These are phyloP conservation scores for Brachyistius frenatus DNA, from an alignment of 2,113 vertebrate species.

Conservation along the genomic window DNA sequence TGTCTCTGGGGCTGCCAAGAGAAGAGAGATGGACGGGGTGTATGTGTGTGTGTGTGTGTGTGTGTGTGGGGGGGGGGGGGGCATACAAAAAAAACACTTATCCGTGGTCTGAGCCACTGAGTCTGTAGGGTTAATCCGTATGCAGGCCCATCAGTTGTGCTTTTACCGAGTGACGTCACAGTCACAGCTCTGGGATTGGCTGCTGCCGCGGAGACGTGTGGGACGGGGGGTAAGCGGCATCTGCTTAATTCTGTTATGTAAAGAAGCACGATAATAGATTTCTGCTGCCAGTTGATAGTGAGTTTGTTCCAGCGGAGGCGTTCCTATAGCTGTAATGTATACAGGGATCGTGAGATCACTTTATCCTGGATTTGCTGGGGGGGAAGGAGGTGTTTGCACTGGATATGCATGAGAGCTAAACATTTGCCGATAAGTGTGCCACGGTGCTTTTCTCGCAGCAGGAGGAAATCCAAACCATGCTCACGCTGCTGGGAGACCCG, in stretches of 20 bases:
- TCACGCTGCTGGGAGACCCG: not conserved
- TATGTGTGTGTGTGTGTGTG: too few species aligned
- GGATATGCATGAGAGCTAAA: slow-evolving; percentile 30
- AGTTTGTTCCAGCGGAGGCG: slow-evolving; percentile 55
- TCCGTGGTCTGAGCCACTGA: slow-evolving; percentile 79
- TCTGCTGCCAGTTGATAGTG: slow-evolving; percentile 48
- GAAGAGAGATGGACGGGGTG: slow-evolving; percentile 3
- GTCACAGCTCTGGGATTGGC: slow-evolving; percentile 78
- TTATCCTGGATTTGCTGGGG: slow-evolving; percentile 19
- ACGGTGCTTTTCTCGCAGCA: slow-evolving; percentile 12
- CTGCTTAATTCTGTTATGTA: slow-evolving; percentile 84
- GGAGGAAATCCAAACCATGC: slow-evolving; percentile 25
- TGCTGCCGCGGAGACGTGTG: slow-evolving; percentile 57
- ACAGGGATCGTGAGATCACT: slow-evolving; percentile 8
- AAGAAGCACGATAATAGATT: slow-evolving; percentile 80
- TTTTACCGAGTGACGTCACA: slow-evolving; percentile 83
- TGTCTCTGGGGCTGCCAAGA: slow-evolving; percentile 69
- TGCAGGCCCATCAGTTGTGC: slow-evolving; percentile 80
- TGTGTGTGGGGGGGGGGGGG: not conserved
- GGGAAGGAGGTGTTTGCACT: not conserved
- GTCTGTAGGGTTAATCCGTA: slow-evolving; percentile 84
- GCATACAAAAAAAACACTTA: slow-evolving; percentile 72
- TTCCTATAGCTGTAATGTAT: slow-evolving; percentile 42
- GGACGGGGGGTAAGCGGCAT: slow-evolving; percentile 50
- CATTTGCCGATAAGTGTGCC: not conserved